Base-by-base conservation (phyloP, 1,140 invertebrate species). In the Tachypleus tridentatus region DNA sequence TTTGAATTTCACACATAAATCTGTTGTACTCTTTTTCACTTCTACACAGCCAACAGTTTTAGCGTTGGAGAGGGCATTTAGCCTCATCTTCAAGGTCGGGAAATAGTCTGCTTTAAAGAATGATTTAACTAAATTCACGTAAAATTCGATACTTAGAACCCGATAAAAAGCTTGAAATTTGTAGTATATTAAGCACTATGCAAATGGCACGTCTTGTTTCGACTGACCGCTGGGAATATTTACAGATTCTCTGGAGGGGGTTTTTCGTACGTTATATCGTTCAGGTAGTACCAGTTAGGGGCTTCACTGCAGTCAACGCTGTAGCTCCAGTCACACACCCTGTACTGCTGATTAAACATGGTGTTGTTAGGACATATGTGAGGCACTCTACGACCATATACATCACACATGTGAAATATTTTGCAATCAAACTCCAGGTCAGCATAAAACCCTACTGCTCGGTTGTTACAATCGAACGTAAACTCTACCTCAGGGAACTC, bases 331-430 rank as follows among this genome's bases (percentile, higher is more conserved):
- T 83, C 82, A 72, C 82, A 83, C 68, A 83, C 79, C 68, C 82
- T 75, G 75, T 78, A 83, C 11, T 83, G 77, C 72, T 83, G 82
- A 75, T 83, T 83, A 75, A 83, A 83, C 59, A 78, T 79, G 9
- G 82, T 83, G 64, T 82, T 81, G 66, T 82, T 82, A 64, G 81
- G 82, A 74, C 82, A 84, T 64, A 82, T 76, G 73, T 84, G 81
- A 8, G 82, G 82, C 65, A 84, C 82, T 62, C 82, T 75, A 63
- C 82, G 75, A 49, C 82, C 82, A 64, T 83, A 81, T 67, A 81
- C 82, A 69, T 84, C 82, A 71, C 83, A 84, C 81, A 84, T 83
- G 70, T 84, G 83, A 71, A 84, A 84, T 63, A 84, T 80, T 75
- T 83, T 81, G 72, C 82, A 84, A 72, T 82, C 79, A 72, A 83